Base-by-base conservation (phyloP, 1,140 invertebrate species). In the Caenorhabditis tropicalis region DNA sequence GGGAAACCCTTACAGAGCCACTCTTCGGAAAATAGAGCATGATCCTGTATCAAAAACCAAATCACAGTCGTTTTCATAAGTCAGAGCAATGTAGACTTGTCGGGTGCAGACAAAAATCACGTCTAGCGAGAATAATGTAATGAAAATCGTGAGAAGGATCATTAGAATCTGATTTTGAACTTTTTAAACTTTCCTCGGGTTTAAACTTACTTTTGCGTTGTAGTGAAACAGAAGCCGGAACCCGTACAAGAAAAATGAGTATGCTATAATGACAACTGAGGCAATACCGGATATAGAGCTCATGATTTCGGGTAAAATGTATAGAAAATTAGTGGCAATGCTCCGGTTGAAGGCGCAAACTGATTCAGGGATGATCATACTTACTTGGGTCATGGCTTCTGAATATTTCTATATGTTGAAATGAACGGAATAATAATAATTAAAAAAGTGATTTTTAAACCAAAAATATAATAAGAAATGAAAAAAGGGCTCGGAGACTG, bases 181-280 rank as follows among this genome's bases (percentile, higher is more conserved):
- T 10, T 27, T 10, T 4, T 27, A 27, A 24, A 56, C 2, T 56
- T 56, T 1, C 4, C 27, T 15, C 10, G 15, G 12, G 12, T 2
- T n/a, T 21, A n/a, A 0, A 56, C 21, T 65, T 33, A 74, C 65
- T n/a, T 74, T 74, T 21, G 65, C 65, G 43, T 74, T 74, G n/a
- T 43, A 74, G 43, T 74, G 65, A n/a, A 74, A 74, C 36, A 74
- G n/a, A 0, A 74, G 36, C 9, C 65, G 27, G 4, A 74, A 74
- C 65, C 65, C 65, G 15, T 74, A 74, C 1, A 74, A n/a, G n/a
- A 74, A 74, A 43, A 74, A 74, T 15, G 65, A 74, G 24, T 74
- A 74, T 10, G n/a, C n/a, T 7, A 74, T 74, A 12, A 74, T 46
- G 10, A n/a, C 65, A 31, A 74, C 65, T 2, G 65, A 74, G 2